A percentile compares a stretch with the other conserved stretches of the same genome.
Evolutionary conservation across 2,888 invertebrate species (phyloP).

Genomic region (Melanotus villosus): DNA sequence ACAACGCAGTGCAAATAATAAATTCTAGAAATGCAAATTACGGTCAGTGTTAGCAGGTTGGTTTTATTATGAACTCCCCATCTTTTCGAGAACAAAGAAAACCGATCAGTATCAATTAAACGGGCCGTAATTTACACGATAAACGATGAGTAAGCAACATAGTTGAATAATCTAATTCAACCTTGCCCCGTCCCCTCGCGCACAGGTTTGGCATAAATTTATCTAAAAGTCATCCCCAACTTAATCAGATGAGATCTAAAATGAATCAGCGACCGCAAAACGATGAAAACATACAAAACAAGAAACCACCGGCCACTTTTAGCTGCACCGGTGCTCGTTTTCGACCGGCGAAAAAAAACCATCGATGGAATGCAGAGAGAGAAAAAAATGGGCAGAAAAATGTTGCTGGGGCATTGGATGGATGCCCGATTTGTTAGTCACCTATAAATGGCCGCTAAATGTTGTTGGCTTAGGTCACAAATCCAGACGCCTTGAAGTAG

Average conservation of each 20-base stretch:
- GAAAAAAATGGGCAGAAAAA: conserved; percentile 26
- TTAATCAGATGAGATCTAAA: conserved; percentile 31
- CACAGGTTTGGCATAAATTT: conserved; percentile 31
- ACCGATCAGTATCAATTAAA: conserved; percentile 42
- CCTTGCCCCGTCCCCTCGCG: conserved; percentile 3
- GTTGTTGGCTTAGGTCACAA: conserved; percentile 29
- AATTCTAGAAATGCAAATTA: conserved; percentile 28
- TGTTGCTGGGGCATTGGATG: conserved; percentile 19
- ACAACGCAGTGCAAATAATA: conserved; percentile 15
- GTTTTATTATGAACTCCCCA: conserved; percentile 17
- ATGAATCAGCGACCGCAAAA: conserved; percentile 42
- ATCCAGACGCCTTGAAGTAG: conserved; percentile 18
- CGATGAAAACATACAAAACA: conserved; percentile 18
- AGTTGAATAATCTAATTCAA: conserved; percentile 29
- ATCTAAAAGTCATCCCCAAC: conserved; percentile 26
- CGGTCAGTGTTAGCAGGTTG: conserved; percentile 8
- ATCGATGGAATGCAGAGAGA: conserved; percentile 32
- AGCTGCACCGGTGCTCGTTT: conserved; percentile 23
- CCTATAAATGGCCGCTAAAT: conserved; percentile 35
- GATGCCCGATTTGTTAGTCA: conserved; percentile 27
- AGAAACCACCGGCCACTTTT: conserved; percentile 24
- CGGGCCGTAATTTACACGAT: conserved; percentile 27
- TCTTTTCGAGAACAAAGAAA: conserved; percentile 34
- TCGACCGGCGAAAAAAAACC: conserved; percentile 22
- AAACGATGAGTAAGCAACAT: conserved; percentile 31